These are phyloP conservation scores for Limnephilus lunatus DNA, from an alignment of 2,888 invertebrate species.

Conservation along the genomic window DNA sequence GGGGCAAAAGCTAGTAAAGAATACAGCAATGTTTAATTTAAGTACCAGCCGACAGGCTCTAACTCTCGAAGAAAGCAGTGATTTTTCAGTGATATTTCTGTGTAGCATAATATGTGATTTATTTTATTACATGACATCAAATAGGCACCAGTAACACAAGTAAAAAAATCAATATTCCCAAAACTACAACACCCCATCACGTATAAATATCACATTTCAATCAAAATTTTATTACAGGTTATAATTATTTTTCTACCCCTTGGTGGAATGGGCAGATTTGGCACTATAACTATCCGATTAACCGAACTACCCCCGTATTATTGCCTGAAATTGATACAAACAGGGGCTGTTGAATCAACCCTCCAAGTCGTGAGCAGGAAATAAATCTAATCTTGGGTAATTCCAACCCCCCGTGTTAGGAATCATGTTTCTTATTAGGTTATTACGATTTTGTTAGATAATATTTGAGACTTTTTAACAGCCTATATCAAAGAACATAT, in stretches of 20 bases:
- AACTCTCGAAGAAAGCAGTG: too few species aligned
- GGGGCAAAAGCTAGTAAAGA: too few species aligned
- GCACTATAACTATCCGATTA: conserved; percentile 27
- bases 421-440: conserved; percentile 24
- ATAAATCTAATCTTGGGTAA: conserved; percentile 2
- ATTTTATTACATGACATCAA: background rate
- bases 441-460: background rate
- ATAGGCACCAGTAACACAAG: background rate
- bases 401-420: background rate
- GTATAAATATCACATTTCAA: conserved; percentile 14
- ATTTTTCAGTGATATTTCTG: too few species aligned
- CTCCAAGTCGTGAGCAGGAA: background rate
- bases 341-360: conserved; percentile 10
- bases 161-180: background rate
- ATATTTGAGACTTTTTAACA: background rate
- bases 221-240: background rate
- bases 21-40: too few species aligned
- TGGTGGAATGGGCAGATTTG: background rate
- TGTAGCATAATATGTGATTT: too few species aligned
- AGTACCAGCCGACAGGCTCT: too few species aligned
- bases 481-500: background rate
- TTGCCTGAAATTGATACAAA: conserved; percentile 25
- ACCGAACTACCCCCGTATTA: conserved; percentile 3
- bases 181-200: background rate
- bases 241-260: conserved; percentile 42